These are phyloP conservation scores for Eidolon dupreanum DNA, from an alignment of 2,797 vertebrate species.

Conservation along the genomic window DNA sequence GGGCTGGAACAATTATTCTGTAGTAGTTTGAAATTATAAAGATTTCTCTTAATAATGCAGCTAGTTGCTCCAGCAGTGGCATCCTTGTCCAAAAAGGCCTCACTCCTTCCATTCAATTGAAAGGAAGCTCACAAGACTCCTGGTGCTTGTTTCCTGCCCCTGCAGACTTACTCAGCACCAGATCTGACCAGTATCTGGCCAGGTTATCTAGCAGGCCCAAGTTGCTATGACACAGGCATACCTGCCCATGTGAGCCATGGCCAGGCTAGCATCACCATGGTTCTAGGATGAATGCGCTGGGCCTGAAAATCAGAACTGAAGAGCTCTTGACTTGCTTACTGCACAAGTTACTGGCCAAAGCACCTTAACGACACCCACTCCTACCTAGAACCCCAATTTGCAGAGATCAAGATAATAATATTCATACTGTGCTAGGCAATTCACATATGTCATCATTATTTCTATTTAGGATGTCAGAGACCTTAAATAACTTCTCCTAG, in stretches of 20 bases:
- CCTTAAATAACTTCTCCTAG: not conserved
- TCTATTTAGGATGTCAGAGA: conserved; percentile 9
- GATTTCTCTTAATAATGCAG: not conserved
- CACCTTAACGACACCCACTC: not conserved
- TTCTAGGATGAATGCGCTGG: not conserved
- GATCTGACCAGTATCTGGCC: not conserved
- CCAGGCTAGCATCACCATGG: not conserved
- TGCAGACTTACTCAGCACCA: not conserved
- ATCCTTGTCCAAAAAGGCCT: not conserved
- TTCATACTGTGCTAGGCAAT: not conserved
- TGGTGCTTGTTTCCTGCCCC: not conserved
- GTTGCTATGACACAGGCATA: rapidly evolving
- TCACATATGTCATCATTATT: not conserved
- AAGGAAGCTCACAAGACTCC: not conserved
- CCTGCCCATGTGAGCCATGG: not conserved
- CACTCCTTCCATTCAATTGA: not conserved
- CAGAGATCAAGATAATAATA: not conserved
- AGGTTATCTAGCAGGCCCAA: not conserved
- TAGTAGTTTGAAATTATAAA: conserved; percentile 23
- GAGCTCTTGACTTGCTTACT: not conserved
- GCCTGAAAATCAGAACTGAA: not conserved
- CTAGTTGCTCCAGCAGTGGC: not conserved
- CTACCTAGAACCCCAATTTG: not conserved
- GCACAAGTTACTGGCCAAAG: not conserved
- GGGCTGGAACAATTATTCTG: not conserved